Base-by-base conservation (phyloP, 2,113 vertebrate genomes). In the Notechis scutatus region DNA sequence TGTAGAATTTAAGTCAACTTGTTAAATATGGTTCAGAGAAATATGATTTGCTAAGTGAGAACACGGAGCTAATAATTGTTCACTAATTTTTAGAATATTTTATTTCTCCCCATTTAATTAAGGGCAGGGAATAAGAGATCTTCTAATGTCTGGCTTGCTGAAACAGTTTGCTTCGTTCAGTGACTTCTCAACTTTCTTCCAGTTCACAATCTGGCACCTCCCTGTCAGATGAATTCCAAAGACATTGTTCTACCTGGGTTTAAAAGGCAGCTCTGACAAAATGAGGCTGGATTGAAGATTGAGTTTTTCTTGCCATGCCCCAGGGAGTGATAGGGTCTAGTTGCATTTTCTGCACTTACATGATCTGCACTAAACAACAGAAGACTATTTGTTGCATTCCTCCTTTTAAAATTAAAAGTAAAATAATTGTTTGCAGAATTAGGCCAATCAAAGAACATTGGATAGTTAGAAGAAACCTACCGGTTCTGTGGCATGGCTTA, bases 51-150 rank as follows among this genome's bases (percentile, higher is more conserved):
- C 92, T 54, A 42, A 9, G 93, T 45, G n/a, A 8, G 52, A 86
- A 92, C 86, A 94, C 91, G 95, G 94, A 93, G 57, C 88, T 61
- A 94, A 94, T 20, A 90, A 93, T 88, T 91, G 87, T 89, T 90
- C 59, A 1, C 59, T 96, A 9, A 11, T 1, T 64, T 92, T 95
- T 61, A 85, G 23, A 74, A 92, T 94, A 95, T 59, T 81, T 93
- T 94, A 5, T 39, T 92, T 92, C 81, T 81, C 94, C 85, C 0
- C 0, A 85, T 94, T 18, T 39, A 54, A 39, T 91, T 91, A 59
- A 64, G 18, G 29, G 85, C 55, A 87, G 85, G 24, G 20, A 47
- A 86, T 69, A 90, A 95, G 91, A 56, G 90, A 85, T 50, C 10
- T 89, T 81, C 92, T 24, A 0, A 91, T 4, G 92, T 86, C 88